Base-by-base conservation (phyloP, 2,797 vertebrate species). In the Sphaeramia orbicularis region DNA sequence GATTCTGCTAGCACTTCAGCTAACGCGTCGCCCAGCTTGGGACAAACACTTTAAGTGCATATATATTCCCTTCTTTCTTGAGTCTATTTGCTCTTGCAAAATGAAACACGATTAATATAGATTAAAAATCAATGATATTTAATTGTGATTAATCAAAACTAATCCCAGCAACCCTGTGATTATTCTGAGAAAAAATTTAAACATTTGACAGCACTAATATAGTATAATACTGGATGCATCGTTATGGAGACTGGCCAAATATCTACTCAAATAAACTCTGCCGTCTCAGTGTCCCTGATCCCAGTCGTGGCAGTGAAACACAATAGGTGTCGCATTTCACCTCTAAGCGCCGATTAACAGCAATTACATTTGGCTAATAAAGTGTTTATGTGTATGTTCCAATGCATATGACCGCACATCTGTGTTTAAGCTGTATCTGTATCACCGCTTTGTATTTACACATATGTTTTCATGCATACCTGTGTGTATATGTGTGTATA, bases 321-420 rank as follows among this genome's bases (percentile, higher is more conserved):
- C n/a, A n/a, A n/a, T n/a, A n/a, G n/a, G n/a, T n/a, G n/a, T n/a
- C n/a, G n/a, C n/a, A n/a, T n/a, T 45, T 11, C 16, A 11, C 78
- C 76, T 74, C 77, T 43, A 61, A 79, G 77, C 74, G 79, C 53
- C 68, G 86, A 87, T 89, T 85, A 76, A 68, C 53, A 74, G 80
- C 53, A 73, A 82, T 81, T 76, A 76, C 76, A n/a, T 65, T 52
- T 6, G 41, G 36, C 69, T 54, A 56, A 65, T 54, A 38, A 41
- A 65, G 69, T 68, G 24, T 36, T 21, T 37, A 21, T 15, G 15
- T 50, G 41, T 40, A 5, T 11, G 8, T 59, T 15, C 64, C 30
- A 55, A 37, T 16, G 30, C 14, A 11, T 16, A 2, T n/a, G 18
- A 44, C 27, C 57, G 36, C 38, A 48, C 32, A 45, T 56, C 24